Evolutionary conservation across 2,797 vertebrate genomes (phyloP), one percentile per base, ranked within the genome.

Genomic region (Poeciliopsis infans): DNA sequence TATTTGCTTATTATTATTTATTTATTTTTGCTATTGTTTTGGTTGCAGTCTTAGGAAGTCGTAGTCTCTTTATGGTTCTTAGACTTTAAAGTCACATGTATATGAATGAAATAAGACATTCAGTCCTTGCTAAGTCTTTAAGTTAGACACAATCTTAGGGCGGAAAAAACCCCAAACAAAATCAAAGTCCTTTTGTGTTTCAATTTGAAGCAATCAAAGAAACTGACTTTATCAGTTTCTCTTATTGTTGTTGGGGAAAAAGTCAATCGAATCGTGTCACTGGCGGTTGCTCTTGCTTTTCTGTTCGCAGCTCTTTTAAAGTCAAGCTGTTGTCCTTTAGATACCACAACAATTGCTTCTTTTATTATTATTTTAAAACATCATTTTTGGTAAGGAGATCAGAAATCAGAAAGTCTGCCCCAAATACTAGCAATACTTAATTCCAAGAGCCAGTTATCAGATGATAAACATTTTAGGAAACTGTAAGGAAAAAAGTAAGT

Each of bases 11-110:
- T 41, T 8, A 41, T 8, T 41, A 41, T 41, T 45, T 59, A 46
- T 31, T 18, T 25, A 23, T 46, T 31, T 31, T 47, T 64, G 11
- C 13, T 13, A 7, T 1, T 20, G 4, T 16, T 18, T 41, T n/a
- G 12, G 46, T 36, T 69, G 18, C 51, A 79, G 82, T 45, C 72
- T 11, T 8, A 10, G 46, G 18, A 47, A 79, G 82, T 33, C 70
- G 11, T 15, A 10, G 46, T 25, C 43, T 57, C 39, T 49, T 15
- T 18, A 16, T 46, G 59, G 16, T 69, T 69, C 39, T 11, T 69
- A 7, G 20, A 43, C 13, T n/a, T 25, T 41, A 69, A 69, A 25
- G 18, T 66, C 39, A 41, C 23, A 39, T 2, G 4, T 43, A 23
- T 23, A 20, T 8, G 7, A 23, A 66, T 43, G 43, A 69, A 43